Conservation (phyloP, 2,797 vertebrate genomes). For the Karalla daura region DNA sequence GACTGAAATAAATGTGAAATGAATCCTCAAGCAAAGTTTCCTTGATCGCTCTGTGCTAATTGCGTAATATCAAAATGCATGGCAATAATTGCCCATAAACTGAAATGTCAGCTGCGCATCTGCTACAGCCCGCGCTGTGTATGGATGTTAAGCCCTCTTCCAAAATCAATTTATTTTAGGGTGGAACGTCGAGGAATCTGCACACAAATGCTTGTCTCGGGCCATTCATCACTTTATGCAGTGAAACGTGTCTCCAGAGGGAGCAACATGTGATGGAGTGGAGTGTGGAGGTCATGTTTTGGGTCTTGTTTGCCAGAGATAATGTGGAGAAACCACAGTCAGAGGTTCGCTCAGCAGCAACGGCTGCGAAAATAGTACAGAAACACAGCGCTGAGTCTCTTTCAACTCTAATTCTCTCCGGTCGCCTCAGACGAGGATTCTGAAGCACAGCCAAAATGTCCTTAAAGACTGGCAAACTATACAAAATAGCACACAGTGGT, state of each 20-base stretch:
- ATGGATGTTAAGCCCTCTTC: constrained; percentile 21
- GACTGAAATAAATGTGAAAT: constrained; percentile 35
- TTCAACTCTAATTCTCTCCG: neutral
- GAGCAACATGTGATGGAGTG: constrained; percentile 50
- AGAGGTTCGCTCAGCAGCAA: constrained; percentile 25
- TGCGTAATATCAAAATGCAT: constrained; percentile 33
- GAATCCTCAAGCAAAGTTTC: constrained; percentile 23
- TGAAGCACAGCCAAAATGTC: neutral
- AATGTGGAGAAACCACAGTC: constrained; percentile 39
- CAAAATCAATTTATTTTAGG: constrained; percentile 38
- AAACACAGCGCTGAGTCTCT: constrained; percentile 16
- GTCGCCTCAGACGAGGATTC: neutral
- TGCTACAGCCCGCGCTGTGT: constrained; percentile 6
- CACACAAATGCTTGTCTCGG: constrained; percentile 32
- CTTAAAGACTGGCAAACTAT: neutral
- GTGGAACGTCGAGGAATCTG: constrained; percentile 28
- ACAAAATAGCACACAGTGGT: neutral
- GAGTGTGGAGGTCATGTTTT: constrained; percentile 59
- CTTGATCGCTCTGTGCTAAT: constrained; percentile 40
- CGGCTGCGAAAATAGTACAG: constrained; percentile 40
- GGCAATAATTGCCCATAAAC: constrained; percentile 40
- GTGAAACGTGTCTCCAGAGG: constrained; percentile 42
- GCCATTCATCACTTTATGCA: constrained; percentile 26
- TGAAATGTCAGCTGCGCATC: constrained; percentile 30
- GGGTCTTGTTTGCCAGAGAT: constrained; percentile 54